Evolutionary conservation across 1,140 invertebrate genomes (phyloP).

Genomic region (Brachionus asplanchnoidis): DNA sequence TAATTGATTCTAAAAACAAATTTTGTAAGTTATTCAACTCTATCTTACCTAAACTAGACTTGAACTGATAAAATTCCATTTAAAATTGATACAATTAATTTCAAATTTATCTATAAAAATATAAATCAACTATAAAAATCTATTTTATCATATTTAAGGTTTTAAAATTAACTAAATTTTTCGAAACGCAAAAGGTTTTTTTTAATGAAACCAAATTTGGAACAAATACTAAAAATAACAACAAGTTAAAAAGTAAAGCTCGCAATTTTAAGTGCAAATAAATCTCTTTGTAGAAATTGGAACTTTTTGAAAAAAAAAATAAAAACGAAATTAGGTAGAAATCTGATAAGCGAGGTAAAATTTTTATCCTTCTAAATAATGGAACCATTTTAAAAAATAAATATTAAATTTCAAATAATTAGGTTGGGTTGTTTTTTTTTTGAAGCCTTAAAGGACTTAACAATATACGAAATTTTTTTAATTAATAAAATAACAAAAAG

Average conservation of each 20-base stretch:
- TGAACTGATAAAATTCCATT: not conserved
- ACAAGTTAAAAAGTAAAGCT: not conserved
- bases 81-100: not conserved
- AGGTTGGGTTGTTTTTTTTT: not conserved
- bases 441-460: not conserved
- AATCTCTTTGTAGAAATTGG: not conserved
- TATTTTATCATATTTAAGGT: not conserved
- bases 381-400: not conserved
- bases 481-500: not conserved
- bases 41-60: not conserved
- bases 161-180: not conserved
- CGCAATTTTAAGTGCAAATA: not conserved
- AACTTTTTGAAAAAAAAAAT: not conserved
- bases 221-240: not conserved
- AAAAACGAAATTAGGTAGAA: not conserved
- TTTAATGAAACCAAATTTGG: not conserved
- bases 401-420: conserved; percentile 1
- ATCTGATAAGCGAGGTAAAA: not conserved
- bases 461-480: not conserved
- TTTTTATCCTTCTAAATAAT: not conserved
- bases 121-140: not conserved
- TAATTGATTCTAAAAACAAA: not conserved
- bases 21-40: not conserved
- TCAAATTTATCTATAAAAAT: not conserved
- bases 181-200: no score